Conservation (phyloP, 2,113 vertebrate genomes). For the Ptilonorhynchus violaceus region DNA sequence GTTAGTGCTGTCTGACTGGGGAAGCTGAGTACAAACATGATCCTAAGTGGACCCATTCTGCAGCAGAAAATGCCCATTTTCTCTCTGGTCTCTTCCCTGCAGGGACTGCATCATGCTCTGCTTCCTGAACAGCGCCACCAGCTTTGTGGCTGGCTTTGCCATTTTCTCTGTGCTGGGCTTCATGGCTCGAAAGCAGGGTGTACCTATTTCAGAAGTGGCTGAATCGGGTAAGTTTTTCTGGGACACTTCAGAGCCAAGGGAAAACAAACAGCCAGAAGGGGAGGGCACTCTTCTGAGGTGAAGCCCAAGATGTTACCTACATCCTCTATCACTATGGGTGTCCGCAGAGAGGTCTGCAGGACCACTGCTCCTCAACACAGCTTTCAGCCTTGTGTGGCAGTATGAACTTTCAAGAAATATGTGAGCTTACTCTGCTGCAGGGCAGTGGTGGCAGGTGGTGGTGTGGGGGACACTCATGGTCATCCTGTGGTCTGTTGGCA, state of each 20-base stretch:
- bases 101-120: conserved; percentile 88
- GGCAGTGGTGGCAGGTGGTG: neutral
- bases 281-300: neutral
- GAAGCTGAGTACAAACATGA: neutral
- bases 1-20: neutral
- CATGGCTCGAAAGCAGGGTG: conserved; percentile 72
- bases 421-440: neutral
- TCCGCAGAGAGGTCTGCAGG: neutral
- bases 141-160: conserved; percentile 85
- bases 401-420: neutral
- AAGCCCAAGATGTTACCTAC: neutral
- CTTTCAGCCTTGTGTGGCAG: neutral
- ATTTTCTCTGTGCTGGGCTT: conserved; percentile 88
- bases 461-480: neutral
- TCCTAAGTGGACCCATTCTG: neutral
- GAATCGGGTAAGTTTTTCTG: conserved; percentile 63
- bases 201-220: conserved; percentile 70
- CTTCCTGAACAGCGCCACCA: conserved; percentile 84
- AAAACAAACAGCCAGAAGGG: neutral
- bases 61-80: neutral
- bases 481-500: conserved; percentile 51
- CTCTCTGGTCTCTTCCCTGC: neutral
- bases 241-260: neutral
- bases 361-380: neutral
- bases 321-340: neutral